Evolutionary conservation across 2,797 vertebrate species (phyloP), one percentile per base, ranked within the genome.

Genomic region (Sebastes itinus): DNA sequence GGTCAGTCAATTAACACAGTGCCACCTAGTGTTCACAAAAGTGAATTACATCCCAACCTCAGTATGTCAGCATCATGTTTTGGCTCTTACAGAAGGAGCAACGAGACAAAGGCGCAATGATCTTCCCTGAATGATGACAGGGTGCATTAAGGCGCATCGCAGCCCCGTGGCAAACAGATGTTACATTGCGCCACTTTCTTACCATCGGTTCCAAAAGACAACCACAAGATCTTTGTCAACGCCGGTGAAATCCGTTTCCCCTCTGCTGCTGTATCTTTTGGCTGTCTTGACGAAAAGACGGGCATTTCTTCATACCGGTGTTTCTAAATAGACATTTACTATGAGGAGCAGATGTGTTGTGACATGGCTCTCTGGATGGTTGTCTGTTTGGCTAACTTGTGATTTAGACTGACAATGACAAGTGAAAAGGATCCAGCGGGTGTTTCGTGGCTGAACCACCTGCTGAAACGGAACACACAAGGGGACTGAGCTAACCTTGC

Each of bases 371-470:
- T 85, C 83, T 82, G 92, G 82, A 84, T 77, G 77, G 79, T 77
- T 90, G 85, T 87, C 82, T 84, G 77, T 91, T 84, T 87, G 86
- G 81, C 78, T 82, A 85, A 78, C 80, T 82, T 59, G 70, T 93
- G 90, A 94, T 88, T 72, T 28, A 91, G 77, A 91, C 81, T 84
- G 85, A 89, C 89, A 90, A 77, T 92, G 92, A 95, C 90, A 92
- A 92, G 85, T 81, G 86, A 88, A 91, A 52, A 85, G 67, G 74
- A 89, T 90, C 90, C 82, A 86, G 83, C 82, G 87, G 90, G 78
- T 90, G 86, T 90, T 91, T 89, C 81, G 86, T 80, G 72, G 71
- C 70, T 80, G 81, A 87, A 80, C 87, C 86, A 89, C 87, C 81
- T 83, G 75, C 83, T 82, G 83, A 82, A 79, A 77, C 85, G 86